Percentiles rank a stretch among this genome's conserved stretches.
Evolutionary conservation across 1,140 invertebrate species (phyloP).

Genomic region (Hypothenemus hampei): DNA sequence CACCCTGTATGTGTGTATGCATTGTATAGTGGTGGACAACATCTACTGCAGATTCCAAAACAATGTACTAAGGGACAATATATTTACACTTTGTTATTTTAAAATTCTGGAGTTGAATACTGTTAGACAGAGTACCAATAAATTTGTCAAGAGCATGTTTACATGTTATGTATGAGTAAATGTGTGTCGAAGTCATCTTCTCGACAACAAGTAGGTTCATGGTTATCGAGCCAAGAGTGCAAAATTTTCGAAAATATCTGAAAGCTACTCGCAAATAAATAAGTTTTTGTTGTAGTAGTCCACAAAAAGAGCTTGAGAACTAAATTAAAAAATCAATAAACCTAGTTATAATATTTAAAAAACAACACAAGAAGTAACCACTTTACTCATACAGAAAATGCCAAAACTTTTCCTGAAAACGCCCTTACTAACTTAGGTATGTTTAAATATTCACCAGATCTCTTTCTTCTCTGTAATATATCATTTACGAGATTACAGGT

Average conservation of each 20-base stretch:
- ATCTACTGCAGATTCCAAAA: not conserved
- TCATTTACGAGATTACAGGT: conserved; percentile 7
- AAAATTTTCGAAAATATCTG: not conserved
- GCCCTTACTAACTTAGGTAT: not conserved
- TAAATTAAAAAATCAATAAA: not conserved
- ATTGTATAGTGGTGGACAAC: conserved; percentile 1
- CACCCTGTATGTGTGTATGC: conserved; percentile 11
- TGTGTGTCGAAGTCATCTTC: no score
- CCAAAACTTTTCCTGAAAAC: not conserved
- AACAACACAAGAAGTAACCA: not conserved
- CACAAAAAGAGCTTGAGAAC: not conserved
- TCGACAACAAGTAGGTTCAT: no score
- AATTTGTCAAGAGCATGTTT: not conserved
- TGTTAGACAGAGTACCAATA: not conserved
- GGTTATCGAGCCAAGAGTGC: not conserved
- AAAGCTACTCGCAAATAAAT: not conserved
- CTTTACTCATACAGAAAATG: not conserved
- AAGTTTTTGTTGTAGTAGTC: not conserved
- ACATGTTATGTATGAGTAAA: no score
- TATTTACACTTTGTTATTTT: not conserved
- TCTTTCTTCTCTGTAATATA: not conserved
- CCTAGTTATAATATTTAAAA: not conserved
- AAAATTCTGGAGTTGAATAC: not conserved
- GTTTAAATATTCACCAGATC: not conserved
- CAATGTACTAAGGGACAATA: not conserved